phyloP scores from a whole-genome alignment of 1,140 invertebrate genomes.

The Phymorhynchus buccinoides region DNA sequence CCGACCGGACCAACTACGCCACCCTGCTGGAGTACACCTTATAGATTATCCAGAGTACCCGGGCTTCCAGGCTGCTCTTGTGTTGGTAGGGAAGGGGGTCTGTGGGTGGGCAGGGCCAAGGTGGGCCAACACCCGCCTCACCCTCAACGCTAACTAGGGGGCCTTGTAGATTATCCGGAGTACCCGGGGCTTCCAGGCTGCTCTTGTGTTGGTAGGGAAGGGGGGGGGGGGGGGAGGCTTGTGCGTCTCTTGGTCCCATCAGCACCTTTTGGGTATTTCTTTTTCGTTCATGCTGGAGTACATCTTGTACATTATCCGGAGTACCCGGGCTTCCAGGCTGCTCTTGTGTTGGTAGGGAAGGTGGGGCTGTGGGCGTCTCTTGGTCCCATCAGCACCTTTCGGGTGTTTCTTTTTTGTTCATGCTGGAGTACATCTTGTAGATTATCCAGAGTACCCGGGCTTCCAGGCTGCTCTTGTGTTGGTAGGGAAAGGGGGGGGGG shows the following conservation, averaged over 20 bases:
- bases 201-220: too few relatives aligned
- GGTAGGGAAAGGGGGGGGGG: slow-evolving; percentile 61
- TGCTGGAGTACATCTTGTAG: slow-evolving; percentile 69
- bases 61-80: slow-evolving; percentile 65
- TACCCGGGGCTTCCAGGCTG: too few relatives aligned
- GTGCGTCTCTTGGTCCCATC: too few relatives aligned
- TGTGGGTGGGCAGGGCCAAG: slow-evolving; percentile 66
- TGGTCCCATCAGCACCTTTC: too few relatives aligned
- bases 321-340: too few relatives aligned
- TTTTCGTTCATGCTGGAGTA: slow-evolving; percentile 73
- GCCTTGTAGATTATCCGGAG: slow-evolving; percentile 66
- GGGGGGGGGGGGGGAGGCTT: too few relatives aligned
- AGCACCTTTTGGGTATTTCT: too few relatives aligned
- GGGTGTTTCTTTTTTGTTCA: too few relatives aligned
- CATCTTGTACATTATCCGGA: slow-evolving; percentile 49
- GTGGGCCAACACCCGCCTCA: slow-evolving; percentile 53
- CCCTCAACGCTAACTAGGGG: slow-evolving; percentile 71
- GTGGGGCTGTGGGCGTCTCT: too few relatives aligned
- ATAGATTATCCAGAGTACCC: slow-evolving; percentile 64
- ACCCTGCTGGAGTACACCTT: slow-evolving; percentile 70
- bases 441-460: slow-evolving; percentile 65
- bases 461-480: slow-evolving; percentile 68
- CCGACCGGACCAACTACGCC: slow-evolving; percentile 66
- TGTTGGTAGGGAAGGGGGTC: slow-evolving; percentile 61
- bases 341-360: too few relatives aligned